Evolutionary conservation across 2,797 vertebrate genomes (phyloP), one percentile per base, ranked within the genome.

Genomic region (Propithecus perrieri): DNA sequence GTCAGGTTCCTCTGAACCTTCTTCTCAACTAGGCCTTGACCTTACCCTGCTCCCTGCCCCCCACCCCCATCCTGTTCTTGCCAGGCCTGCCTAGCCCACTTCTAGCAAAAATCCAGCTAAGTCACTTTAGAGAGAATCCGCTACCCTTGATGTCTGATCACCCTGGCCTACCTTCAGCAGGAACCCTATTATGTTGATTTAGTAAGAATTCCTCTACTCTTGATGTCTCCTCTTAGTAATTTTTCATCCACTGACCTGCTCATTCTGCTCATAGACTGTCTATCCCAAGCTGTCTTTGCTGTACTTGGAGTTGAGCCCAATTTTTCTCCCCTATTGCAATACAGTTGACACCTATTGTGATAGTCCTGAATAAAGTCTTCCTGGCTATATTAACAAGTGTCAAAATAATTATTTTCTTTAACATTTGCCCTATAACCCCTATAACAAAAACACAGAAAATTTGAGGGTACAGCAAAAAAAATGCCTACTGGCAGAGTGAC

Each of bases 391-490:
- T 85, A 91, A 59, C 50, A 92, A 94, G 35, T 83, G 81, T 85
- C 20, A 85, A 72, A 95, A 90, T 76, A 63, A n/a, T 14, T 46
- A 30, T 84, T 94, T 95, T 72, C 76, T 89, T 96, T 57, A 91
- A 57, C 18, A 13, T 93, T 72, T n/a, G 63, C 18, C 35, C 24
- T 79, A n/a, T 67, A 91, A 95, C 18, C 18, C 35, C 24, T 79
- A n/a, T 67, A 91, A 95, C 18, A 95, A 95, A 96, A 96, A 59
- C 22, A 85, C 35, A 76, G 24, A 97, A 92, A 93, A 87, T 61
- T 22, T 78, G 38, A 78, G 46, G 14, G 11, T 83, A 10, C 10
- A 80, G 22, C 15, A 83, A 93, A 86, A 43, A 97, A 65, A 78
- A 48, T 18, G 35, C 20, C 55, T 41, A 84, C 30, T 94, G 55